phyloP scores from a whole-genome alignment of 2,888 invertebrate species.

The Aquatica leii region DNA sequence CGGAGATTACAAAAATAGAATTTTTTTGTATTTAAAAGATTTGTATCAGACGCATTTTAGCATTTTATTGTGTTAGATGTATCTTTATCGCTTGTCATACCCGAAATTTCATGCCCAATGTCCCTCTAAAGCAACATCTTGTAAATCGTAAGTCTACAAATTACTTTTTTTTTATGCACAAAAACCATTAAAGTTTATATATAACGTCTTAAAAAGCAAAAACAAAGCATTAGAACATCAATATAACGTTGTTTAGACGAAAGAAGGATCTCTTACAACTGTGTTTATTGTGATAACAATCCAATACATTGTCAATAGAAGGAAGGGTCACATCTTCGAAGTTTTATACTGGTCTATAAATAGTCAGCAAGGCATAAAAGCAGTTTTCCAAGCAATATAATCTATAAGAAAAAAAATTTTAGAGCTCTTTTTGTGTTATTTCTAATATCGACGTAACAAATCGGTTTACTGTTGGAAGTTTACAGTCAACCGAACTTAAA shows the following conservation, averaged over 20 bases:
- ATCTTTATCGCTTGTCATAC: constrained; percentile 8
- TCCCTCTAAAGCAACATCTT: background rate
- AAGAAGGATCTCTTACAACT: constrained; percentile 24
- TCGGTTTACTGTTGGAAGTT: constrained; percentile 13
- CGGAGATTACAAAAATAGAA: constrained; percentile 2
- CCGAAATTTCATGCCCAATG: background rate
- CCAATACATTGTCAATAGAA: constrained; percentile 21
- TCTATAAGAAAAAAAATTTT: constrained; percentile 16
- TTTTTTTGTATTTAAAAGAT: constrained; percentile 6
- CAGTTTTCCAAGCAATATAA: constrained; percentile 20
- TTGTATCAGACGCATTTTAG: background rate
- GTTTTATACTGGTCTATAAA: constrained; percentile 25
- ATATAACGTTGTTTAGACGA: constrained; percentile 6
- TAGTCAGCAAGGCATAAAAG: constrained; percentile 21
- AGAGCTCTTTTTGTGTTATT: constrained; percentile 13
- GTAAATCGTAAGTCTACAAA: background rate
- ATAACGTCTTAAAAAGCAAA: constrained; percentile 17
- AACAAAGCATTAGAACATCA: constrained; percentile 21
- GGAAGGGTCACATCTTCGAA: constrained; percentile 26
- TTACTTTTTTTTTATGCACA: constrained; percentile 1
- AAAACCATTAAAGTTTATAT: constrained; percentile 2
- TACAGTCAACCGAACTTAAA: background rate
- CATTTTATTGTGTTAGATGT: constrained; percentile 4
- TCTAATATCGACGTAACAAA: constrained; percentile 17
- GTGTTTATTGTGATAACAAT: constrained; percentile 34